phyloP scores from a whole-genome alignment of 1,140 invertebrate genomes.

The Condylostylus longicornis region DNA sequence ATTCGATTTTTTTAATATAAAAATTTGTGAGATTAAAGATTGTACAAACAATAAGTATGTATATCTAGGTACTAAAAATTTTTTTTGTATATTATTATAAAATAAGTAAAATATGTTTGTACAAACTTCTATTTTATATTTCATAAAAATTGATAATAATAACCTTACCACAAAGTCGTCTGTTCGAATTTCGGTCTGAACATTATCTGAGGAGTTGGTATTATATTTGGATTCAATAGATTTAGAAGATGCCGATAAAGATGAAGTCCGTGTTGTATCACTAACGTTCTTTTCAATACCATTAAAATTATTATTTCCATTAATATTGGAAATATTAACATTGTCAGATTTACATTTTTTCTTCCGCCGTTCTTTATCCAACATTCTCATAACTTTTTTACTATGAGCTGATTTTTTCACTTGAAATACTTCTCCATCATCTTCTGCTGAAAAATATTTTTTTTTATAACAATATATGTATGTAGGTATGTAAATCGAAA shows the following conservation, averaged over 20 bases:
- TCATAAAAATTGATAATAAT: slow-evolving; percentile 33
- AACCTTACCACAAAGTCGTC: slow-evolving; percentile 35
- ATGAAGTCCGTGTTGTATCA: slow-evolving; percentile 15
- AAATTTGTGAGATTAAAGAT: too few relatives aligned
- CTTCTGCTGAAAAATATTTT: slow-evolving; percentile 43
- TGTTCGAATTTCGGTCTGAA: slow-evolving; percentile 34
- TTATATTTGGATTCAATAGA: slow-evolving; percentile 7
- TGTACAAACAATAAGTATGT: too few relatives aligned
- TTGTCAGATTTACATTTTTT: slow-evolving; percentile 43
- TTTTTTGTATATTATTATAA: too few relatives aligned
- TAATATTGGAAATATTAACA: neutral
- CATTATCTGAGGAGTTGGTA: slow-evolving; percentile 21
- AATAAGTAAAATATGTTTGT: too few relatives aligned
- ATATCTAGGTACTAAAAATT: too few relatives aligned
- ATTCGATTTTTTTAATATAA: too few relatives aligned
- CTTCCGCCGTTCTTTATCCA: slow-evolving; percentile 62
- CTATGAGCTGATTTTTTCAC: slow-evolving; percentile 89
- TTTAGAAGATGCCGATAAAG: slow-evolving; percentile 10
- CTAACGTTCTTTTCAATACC: slow-evolving; percentile 3
- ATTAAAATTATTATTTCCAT: slow-evolving; percentile 1
- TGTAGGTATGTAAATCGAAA: slow-evolving; percentile 9
- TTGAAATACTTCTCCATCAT: slow-evolving; percentile 80
- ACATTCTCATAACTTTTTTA: slow-evolving; percentile 70
- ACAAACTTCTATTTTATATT: too few relatives aligned
- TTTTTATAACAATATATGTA: slow-evolving; percentile 6